phyloP scores from a whole-genome alignment of 2,888 invertebrate genomes.

The Sialis lutaria region DNA sequence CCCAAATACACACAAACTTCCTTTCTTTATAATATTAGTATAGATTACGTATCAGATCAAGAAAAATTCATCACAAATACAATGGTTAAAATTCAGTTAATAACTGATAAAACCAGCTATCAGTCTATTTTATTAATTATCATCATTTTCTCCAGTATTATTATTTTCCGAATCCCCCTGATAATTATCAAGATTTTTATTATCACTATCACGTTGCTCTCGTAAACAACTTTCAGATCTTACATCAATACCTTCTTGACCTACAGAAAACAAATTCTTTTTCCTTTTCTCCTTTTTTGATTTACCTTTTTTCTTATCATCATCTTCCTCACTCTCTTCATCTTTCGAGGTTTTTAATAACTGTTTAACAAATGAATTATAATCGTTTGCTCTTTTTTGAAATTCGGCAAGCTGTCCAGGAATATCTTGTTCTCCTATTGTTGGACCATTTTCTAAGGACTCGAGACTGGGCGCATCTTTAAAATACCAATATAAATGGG shows the following conservation, averaged over 20 bases:
- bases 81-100: too few species aligned
- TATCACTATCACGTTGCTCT: too few species aligned
- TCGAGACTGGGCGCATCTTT: slow-evolving; percentile 5
- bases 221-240: neutral
- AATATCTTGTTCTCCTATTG: slow-evolving; percentile 5
- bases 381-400: slow-evolving; percentile 2
- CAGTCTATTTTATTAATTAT: too few species aligned
- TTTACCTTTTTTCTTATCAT: slow-evolving; percentile 2
- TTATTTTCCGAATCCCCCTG: too few species aligned
- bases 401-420: slow-evolving; percentile 3
- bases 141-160: too few species aligned
- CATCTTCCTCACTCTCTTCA: slow-evolving; percentile 3
- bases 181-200: too few species aligned
- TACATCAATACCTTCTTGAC: neutral
- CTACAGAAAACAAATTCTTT: neutral
- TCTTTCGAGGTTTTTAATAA: slow-evolving; percentile 3
- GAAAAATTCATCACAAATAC: too few species aligned
- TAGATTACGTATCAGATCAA: too few species aligned
- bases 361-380: slow-evolving; percentile 5
- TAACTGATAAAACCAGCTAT: too few species aligned
- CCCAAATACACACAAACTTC: too few species aligned
- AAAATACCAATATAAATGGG: slow-evolving; percentile 5
- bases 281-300: neutral
- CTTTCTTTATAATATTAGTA: too few species aligned
- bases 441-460: slow-evolving; percentile 5